Base-by-base conservation (phyloP, 1,140 invertebrate species). In the Acromyrmex echinatior region DNA sequence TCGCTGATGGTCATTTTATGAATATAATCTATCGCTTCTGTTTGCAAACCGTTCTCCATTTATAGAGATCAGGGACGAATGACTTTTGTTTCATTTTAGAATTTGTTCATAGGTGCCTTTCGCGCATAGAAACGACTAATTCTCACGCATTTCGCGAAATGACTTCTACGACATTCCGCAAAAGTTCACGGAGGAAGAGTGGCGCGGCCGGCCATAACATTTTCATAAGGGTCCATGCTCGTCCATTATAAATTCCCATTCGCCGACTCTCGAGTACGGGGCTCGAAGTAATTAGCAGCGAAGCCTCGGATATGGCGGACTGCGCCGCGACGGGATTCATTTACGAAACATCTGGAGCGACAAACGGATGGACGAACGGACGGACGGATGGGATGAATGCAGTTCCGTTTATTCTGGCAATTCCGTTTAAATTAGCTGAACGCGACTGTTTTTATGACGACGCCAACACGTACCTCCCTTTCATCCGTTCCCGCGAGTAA, bases 331-430 rank as follows among this genome's bases (percentile, higher is more conserved):
- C 86, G 89, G 92, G 92, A 93, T 94, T 94, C 92, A 90, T 93
- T 94, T 92, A 93, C 91, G 88, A 92, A 94, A 94, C 94, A 94
- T 94, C 92, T 94, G 93, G 93, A 91, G 86, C 88, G 92, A 94
- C 93, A 31, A 66, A 79, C 62, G 60, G 76, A 78, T 21, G 25
- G 10, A 65, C 76, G 49, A n/a, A 81, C 35, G 31, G 12, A 62
- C 60, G 60, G 18, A 21, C 56, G 56, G 56, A 58, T 18, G 56
- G 56, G 94, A 93, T 93, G 93, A 92, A 91, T 93, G 94, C 93
- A 95, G 93, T 95, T 95, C 93, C 94, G 93, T 94, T 95, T 93
- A 94, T 94, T 95, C 93, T 91, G 91, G 89, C 93, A 94, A 94
- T 95, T 95, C 91, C 93, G 93, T 93, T 93, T 93, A 93, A 95